Percentiles rank a stretch among this genome's conserved stretches.
Conservation (phyloP, 2,113 vertebrate genomes). For the Misgurnus mizolepis region DNA sequence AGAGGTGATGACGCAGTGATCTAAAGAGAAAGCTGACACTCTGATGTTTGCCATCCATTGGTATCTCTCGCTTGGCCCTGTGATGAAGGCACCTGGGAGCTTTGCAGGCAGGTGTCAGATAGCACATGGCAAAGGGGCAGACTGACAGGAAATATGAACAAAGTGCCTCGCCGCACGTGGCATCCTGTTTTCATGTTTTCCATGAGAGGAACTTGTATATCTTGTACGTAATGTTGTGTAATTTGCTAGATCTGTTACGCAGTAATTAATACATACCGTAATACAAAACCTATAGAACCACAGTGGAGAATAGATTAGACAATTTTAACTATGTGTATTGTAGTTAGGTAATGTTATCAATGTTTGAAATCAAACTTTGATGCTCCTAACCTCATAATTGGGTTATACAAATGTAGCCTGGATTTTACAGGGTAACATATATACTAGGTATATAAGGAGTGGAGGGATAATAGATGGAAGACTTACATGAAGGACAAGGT, state of each 20-base stretch:
- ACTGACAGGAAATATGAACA: constrained; percentile 56
- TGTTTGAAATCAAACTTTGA: no score
- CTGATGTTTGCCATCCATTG: constrained; percentile 45
- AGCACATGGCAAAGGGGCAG: constrained; percentile 57
- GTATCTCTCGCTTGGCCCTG: neutral
- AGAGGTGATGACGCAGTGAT: constrained; percentile 30
- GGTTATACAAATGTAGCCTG: no score
- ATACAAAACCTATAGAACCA: neutral
- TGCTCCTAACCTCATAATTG: no score
- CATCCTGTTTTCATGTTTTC: constrained; percentile 57
- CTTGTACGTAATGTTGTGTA: neutral
- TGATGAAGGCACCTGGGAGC: constrained; percentile 30
- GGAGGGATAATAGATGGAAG: neutral
- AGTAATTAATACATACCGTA: neutral
- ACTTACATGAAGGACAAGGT: constrained; percentile 90
- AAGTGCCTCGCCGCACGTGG: constrained; percentile 35
- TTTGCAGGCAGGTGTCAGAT: constrained; percentile 49
- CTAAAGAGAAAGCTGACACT: constrained; percentile 33
- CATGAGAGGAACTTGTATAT: constrained; percentile 36
- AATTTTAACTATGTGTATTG: neutral
- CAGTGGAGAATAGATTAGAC: neutral
- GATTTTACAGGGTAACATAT: no score
- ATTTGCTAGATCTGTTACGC: constrained; percentile 12
- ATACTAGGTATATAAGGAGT: neutral
- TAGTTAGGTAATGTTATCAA: neutral